phyloP scores from a whole-genome alignment of 2,797 vertebrate genomes.

The Gallinago nigripennis region DNA sequence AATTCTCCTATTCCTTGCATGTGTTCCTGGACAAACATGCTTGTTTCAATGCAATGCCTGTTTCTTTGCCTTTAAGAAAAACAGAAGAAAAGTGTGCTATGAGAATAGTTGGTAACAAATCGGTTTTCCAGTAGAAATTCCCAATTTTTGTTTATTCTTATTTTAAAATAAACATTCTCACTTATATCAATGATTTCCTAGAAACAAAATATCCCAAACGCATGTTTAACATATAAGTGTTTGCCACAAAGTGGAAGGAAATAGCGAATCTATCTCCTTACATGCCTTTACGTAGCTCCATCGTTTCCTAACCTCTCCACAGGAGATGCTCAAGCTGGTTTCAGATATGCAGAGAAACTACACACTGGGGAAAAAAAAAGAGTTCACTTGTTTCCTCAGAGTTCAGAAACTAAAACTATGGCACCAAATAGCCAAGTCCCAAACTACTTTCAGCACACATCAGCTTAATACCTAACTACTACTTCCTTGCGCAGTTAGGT shows the following conservation, averaged over 20 bases:
- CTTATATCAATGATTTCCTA: not conserved
- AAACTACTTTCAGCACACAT: not conserved
- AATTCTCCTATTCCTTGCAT: not conserved
- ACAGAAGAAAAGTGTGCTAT: not conserved
- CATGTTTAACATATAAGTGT: not conserved
- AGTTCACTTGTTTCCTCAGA: not conserved
- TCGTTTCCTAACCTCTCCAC: not conserved
- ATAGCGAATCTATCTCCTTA: not conserved
- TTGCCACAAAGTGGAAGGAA: slow-evolving; percentile 2
- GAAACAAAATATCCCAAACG: not conserved
- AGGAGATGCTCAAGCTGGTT: not conserved
- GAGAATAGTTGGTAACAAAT: not conserved
- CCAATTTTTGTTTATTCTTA: not conserved
- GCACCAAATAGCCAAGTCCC: not conserved
- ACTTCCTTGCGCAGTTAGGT: not conserved
- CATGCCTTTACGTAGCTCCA: not conserved
- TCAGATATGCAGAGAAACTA: not conserved
- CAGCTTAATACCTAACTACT: not conserved
- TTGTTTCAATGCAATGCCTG: not conserved
- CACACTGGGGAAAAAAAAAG: not conserved
- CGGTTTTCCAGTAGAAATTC: not conserved
- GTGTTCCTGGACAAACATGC: not conserved
- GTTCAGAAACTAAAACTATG: not conserved
- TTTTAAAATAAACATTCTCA: not conserved
- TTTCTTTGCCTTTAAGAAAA: not conserved